Evolutionary conservation across 2,888 invertebrate species (phyloP), one percentile per base, ranked within the genome.

Genomic region (Platynereis dumerilii): DNA sequence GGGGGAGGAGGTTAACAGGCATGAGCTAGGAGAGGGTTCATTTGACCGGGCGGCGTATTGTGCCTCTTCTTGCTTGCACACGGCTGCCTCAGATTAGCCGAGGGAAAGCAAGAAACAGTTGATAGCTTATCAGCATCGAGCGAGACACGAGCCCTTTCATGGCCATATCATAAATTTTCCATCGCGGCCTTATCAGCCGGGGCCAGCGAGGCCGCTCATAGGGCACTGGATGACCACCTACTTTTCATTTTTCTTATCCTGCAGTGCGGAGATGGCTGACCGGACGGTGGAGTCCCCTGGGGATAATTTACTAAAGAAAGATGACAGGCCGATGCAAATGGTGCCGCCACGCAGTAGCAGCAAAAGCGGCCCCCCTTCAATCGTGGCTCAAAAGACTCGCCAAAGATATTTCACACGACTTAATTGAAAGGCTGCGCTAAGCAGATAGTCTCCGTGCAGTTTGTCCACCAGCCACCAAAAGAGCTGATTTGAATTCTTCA

Each of bases 391-490:
- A 34, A 34, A 34, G 28, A 22, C 29, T 29, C 26, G n/a, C n/a
- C n/a, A n/a, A 34, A 12, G 60, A 60, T 60, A 60, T 60, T 60
- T 60, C 60, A 60, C 60, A 60, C 53, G 53, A 22, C 60, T 60
- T 60, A 60, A 60, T 60, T 60, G 60, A 60, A 60, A 60, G 52
- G 60, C 29, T 45, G 60, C 15, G 44, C 45, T 34, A 34, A 34
- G 34, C 34, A 34, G 34, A 34, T 34, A 34, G 34, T 34, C 34
- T 5, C 34, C 34, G 12, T 34, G 34, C 34, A 34, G 34, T 34
- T 34, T 34, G 34, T 34, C 34, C 34, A 34, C 5, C 12, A 12
- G 12, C 5, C 5, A 12, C n/a, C n/a, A n/a, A n/a, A n/a, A n/a
- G 34, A 34, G 7, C 34, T 34, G 34, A 34, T 34, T 34, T 34